Evolutionary conservation across 2,113 vertebrate species (phyloP), one percentile per base, ranked within the genome.

Genomic region (Platysteira castanea): DNA sequence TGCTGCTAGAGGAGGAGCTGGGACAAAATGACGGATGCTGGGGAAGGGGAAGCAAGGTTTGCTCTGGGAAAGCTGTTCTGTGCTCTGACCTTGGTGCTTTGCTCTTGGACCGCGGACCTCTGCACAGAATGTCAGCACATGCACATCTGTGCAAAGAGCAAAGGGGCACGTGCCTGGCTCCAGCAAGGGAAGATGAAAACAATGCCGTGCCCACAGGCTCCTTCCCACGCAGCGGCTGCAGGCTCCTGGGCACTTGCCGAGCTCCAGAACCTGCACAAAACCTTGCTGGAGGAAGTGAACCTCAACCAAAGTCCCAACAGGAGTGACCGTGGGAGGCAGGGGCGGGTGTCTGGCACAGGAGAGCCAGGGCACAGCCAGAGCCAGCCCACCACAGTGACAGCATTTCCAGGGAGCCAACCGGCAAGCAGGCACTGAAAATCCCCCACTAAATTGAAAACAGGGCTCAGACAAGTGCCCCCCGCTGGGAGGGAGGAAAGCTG

Each of bases 251-350:
- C 7, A 2, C 69, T 65, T 3, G 17, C 31, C 0, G 6, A 89
- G 61, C 56, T 35, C 9, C 68, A 37, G 49, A 86, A 67, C 7
- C 13, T 75, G 24, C 85, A 92, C 50, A 77, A 92, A 89, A 91
- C 84, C 41, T 82, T 11, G 0, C 57, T 47, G 30, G 46, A 84
- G 82, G 57, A 24, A 79, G 39, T 6, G 0, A 92, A 75, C 78
- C 35, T 68, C 75, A 56, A 84, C 57, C 82, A 92, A 89, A 96
- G 35, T 56, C 69, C 73, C 77, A 57, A 27, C 9, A 21, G 65
- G 27, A 80, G 67, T 0, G 3, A 57, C 70, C 1, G 4, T 42
- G 74, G 87, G 81, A 91, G 50, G 60, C 0, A 0, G 52, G 46
- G 37, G 44, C 0, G 1, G 35, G 56, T 39, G 64, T 42, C 84